Percentiles rank a stretch among this genome's conserved stretches.
Evolutionary conservation across 2,888 invertebrate genomes (phyloP).

Genomic region (Orchesellides sinensis): DNA sequence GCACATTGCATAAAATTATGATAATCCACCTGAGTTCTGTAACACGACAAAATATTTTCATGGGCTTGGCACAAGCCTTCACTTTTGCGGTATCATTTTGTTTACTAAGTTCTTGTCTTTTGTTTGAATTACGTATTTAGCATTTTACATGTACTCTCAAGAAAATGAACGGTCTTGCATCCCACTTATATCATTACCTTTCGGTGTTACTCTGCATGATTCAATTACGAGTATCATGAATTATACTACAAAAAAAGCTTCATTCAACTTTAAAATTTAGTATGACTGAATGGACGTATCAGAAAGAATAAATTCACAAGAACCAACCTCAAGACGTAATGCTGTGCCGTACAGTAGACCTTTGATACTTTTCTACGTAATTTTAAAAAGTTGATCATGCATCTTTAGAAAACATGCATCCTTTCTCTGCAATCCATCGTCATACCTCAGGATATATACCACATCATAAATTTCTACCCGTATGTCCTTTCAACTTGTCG

Average conservation of each 20-base stretch:
- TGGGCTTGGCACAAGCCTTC: slow-evolving; percentile 7
- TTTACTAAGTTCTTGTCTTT: not conserved
- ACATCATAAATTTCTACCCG: slow-evolving; percentile 44
- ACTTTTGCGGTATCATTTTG: not conserved
- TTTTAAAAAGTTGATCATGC: slow-evolving; percentile 12
- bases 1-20: too few relatives aligned
- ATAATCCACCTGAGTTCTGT: too few relatives aligned
- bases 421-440: too few relatives aligned
- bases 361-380: not conserved
- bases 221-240: slow-evolving; percentile 29
- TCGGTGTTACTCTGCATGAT: not conserved
- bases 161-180: not conserved
- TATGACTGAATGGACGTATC: not conserved
- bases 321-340: too few relatives aligned
- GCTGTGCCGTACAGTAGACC: too few relatives aligned
- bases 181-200: too few relatives aligned
- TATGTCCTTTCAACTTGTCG: slow-evolving; percentile 50
- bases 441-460: too few relatives aligned
- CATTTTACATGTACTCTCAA: not conserved
- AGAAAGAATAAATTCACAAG: not conserved
- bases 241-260: not conserved
- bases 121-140: slow-evolving; percentile 3
- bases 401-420: too few relatives aligned
- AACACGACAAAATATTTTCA: not conserved
- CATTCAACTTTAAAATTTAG: not conserved